Evolutionary conservation across 2,113 vertebrate species (phyloP), one percentile per base, ranked within the genome.

Genomic region (Catagonus wagneri): DNA sequence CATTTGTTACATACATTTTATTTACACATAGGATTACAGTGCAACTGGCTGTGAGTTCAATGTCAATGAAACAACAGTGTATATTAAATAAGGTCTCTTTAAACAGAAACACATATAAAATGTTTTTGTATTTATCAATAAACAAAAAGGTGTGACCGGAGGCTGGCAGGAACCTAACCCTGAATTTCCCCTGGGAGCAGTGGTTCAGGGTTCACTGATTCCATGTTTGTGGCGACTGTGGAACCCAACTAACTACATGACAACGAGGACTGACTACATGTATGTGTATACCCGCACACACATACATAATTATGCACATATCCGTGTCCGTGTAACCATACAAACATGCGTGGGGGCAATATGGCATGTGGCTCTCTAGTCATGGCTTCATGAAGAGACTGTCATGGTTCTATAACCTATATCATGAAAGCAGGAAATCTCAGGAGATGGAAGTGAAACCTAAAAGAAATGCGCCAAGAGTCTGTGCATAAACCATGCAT

Each of bases 271-370:
- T 4, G 4, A 10, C 69, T 32, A 0, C 10, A 0, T 1, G 22
- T 16, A 4, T 4, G 1, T 34, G 20, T 6, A 13, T 25, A 39
- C 2, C 39, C 34, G 29, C 0, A 12, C 17, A 88, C 36, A 16
- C 58, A 7, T 12, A 61, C 16, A 7, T 11, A 52, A 10, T 3
- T 1, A 23, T 15, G 16, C 7, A 8, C 23, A 13, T 3, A 39
- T 16, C n/a, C n/a, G 2, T 2, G 6, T 7, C 0, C 0, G 6
- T 16, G 2, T 22, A 29, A 10, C 22, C 0, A 1, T 2, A 8
- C 17, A 39, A 80, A 7, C 58, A 50, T 1, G 52, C 6, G 2
- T 4, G 4, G 20, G 36, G 27, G 52, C 29, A 2, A 2, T 32
- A 3, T 4, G 39, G 39, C n/a, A 19, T 1, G 4, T 15, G 39